Base-by-base conservation (phyloP, 2,888 invertebrate genomes). In the Balanococcus diminutus region DNA sequence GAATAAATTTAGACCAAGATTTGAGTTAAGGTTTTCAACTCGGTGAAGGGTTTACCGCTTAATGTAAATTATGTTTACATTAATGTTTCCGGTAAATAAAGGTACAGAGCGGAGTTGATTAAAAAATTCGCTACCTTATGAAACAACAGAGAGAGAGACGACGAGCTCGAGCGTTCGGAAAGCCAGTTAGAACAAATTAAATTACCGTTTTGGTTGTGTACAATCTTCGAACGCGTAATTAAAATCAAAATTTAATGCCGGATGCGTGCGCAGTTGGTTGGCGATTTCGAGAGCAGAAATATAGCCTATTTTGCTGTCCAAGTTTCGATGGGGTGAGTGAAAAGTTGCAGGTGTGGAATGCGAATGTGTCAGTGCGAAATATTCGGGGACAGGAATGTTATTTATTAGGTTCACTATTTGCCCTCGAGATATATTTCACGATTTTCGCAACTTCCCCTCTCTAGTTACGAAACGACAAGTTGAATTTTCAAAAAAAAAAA, bases 61-160 rank as follows among this genome's bases (percentile, higher is more conserved):
- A 75, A 32, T 32, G 75, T 75, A 75, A 32, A 75, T 75, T 75
- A 28, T 75, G 75, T 75, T 75, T 75, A 32, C 75, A 75, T 75
- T 75, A 31, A 75, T 32, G 75, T 75, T 75, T 75, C 75, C 75
- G n/a, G 32, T 32, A 75, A 75, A 75, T 75, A 75, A 75, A 75
- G 32, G 75, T 75, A 36, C 75, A 3, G 8, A 19, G 75, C 9
- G n/a, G 32, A n/a, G 75, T 75, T 75, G 32, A 75, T 75, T 75
- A 75, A 75, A 75, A 75, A 75, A 75, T 75, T 32, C 75, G 32
- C 75, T 32, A 75, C 75, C 75, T 75, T 75, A 75, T 67, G 61
- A 75, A 75, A 75, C 75, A 75, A 75, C 9, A 61, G 25, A 6
- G 2, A 22, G 5, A 19, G 56, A 56, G 14, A 14, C 42, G 42